phyloP scores from a whole-genome alignment of 2,888 invertebrate species.

The Chironomus tentans region DNA sequence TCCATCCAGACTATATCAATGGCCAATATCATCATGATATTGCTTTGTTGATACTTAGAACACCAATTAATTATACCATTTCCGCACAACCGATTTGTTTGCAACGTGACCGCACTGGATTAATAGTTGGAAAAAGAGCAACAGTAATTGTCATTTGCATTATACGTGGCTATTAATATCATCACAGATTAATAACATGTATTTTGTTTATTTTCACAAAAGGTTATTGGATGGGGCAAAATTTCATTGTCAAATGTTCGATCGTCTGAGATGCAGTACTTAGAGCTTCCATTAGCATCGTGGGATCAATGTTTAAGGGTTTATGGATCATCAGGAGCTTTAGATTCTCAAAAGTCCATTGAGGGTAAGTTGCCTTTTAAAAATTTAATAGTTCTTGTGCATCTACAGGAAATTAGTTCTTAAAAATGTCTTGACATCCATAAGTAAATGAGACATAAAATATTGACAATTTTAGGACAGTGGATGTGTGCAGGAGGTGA shows the following conservation, averaged over 20 bases:
- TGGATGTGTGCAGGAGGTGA: constrained; percentile 68
- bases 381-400: too few species aligned
- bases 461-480: constrained; percentile 41
- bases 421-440: too few species aligned
- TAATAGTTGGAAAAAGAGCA: constrained; percentile 41
- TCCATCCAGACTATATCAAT: constrained; percentile 65
- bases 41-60: constrained; percentile 60
- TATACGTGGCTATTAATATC: background rate
- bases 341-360: constrained; percentile 42
- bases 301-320: constrained; percentile 57
- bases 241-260: constrained; percentile 46
- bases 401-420: too few species aligned
- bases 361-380: too few species aligned
- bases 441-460: too few species aligned
- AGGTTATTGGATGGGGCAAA: constrained; percentile 55
- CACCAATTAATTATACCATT: constrained; percentile 60
- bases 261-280: constrained; percentile 53
- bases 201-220: background rate
- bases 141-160: constrained; percentile 28
- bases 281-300: constrained; percentile 58
- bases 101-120: constrained; percentile 40
- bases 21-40: constrained; percentile 62
- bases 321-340: constrained; percentile 57
- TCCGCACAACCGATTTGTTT: constrained; percentile 69
- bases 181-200: background rate